Evolutionary conservation across 2,888 invertebrate genomes (phyloP).

Genomic region (Plutella xylostella): DNA sequence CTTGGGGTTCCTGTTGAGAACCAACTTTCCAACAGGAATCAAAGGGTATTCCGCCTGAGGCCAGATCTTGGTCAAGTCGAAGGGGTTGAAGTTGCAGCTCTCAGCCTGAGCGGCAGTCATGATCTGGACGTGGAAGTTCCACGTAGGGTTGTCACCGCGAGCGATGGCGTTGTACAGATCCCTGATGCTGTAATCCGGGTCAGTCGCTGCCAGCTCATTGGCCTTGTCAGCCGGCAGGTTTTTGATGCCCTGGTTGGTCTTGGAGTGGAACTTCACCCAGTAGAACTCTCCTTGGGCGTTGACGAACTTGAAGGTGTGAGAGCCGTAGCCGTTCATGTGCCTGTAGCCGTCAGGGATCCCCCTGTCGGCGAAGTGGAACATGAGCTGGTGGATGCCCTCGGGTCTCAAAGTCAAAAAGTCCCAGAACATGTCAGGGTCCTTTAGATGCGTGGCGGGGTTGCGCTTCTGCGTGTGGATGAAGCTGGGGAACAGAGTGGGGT

Average conservation of each 20-base stretch:
- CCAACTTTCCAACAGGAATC: slow-evolving; percentile 60
- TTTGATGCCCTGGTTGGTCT: slow-evolving; percentile 51
- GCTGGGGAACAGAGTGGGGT: neutral
- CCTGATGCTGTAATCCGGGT: slow-evolving; percentile 38
- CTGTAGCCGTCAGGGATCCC: slow-evolving; percentile 52
- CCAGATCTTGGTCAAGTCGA: slow-evolving; percentile 42
- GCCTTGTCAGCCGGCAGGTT: slow-evolving; percentile 36
- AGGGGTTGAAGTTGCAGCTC: slow-evolving; percentile 33
- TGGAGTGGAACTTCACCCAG: slow-evolving; percentile 41
- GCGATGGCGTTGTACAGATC: slow-evolving; percentile 44
- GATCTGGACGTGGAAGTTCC: slow-evolving; percentile 38
- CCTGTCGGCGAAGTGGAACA: neutral
- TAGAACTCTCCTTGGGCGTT: slow-evolving; percentile 41
- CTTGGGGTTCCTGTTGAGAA: slow-evolving; percentile 47
- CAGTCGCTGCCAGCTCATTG: slow-evolving; percentile 22
- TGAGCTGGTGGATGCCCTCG: slow-evolving; percentile 29
- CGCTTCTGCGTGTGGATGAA: neutral
- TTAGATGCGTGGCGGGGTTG: slow-evolving; percentile 1
- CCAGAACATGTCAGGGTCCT: neutral
- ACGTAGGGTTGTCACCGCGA: slow-evolving; percentile 34
- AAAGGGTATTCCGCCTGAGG: slow-evolving; percentile 79
- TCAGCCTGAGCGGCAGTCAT: slow-evolving; percentile 37
- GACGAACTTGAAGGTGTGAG: slow-evolving; percentile 51
- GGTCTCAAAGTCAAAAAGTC: slow-evolving; percentile 1
- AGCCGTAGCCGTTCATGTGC: slow-evolving; percentile 66